Evolutionary conservation across 2,797 vertebrate genomes (phyloP).

Genomic region (Lacerta viridis): DNA sequence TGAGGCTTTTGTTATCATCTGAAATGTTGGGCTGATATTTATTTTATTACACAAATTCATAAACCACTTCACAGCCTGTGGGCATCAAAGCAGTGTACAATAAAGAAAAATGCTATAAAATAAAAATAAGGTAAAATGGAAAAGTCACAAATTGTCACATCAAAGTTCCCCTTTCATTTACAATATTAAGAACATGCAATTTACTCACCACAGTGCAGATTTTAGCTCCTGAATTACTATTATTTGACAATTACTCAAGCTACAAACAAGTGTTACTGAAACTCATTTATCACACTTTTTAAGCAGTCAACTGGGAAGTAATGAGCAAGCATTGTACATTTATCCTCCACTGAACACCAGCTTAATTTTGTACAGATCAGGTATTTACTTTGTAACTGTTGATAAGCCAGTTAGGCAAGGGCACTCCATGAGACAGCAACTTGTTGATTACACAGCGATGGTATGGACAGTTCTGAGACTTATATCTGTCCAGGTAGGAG

Average conservation of each 20-base stretch:
- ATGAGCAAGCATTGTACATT: rapidly evolving
- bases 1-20: not conserved
- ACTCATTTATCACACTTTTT: not conserved
- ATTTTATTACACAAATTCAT: too few species aligned
- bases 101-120: too few species aligned
- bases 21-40: not conserved
- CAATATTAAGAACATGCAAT: not conserved
- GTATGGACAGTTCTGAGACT: constrained; percentile 86
- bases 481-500: constrained; percentile 87
- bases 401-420: constrained; percentile 93
- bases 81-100: too few species aligned
- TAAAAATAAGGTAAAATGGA: too few species aligned
- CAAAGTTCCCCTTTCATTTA: not conserved
- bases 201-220: not conserved
- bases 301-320: not conserved
- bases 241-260: not conserved
- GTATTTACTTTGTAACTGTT: constrained; percentile 91
- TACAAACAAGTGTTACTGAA: not conserved
- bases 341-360: not conserved
- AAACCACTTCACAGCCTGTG: too few species aligned
- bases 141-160: too few species aligned
- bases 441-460: constrained; percentile 93
- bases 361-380: constrained; percentile 5
- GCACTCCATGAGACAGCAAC: constrained; percentile 90
- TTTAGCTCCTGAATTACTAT: not conserved